A percentile compares a stretch with the other conserved stretches of the same genome.
Conservation (phyloP, 2,888 invertebrate species). For the Trachelus stipa region DNA sequence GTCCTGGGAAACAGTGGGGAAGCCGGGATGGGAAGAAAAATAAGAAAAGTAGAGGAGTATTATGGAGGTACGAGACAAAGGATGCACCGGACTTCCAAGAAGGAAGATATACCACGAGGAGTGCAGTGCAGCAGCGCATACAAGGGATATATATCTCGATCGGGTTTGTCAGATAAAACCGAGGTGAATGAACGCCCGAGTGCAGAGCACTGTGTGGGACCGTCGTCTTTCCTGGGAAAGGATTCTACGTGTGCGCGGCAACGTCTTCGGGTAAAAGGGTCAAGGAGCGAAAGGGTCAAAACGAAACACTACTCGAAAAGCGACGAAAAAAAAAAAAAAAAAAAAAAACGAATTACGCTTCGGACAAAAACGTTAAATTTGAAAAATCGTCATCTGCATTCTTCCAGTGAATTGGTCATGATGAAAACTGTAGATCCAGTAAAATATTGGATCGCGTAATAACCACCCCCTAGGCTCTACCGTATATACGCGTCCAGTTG, state of each 20-base stretch:
- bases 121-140: not conserved
- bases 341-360: not conserved
- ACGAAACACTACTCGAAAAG: not conserved
- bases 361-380: not conserved
- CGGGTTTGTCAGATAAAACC: constrained; percentile 1
- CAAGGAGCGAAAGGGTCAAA: not conserved
- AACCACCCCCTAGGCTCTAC: not conserved
- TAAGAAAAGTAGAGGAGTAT: not conserved
- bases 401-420: not conserved
- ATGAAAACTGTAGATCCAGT: not conserved
- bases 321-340: not conserved
- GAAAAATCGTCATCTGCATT: not conserved
- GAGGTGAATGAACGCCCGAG: not conserved
- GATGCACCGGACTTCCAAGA: not conserved
- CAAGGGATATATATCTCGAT: constrained; percentile 2
- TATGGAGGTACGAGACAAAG: not conserved
- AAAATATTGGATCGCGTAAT: not conserved
- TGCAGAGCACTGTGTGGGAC: not conserved
- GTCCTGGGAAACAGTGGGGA: not conserved
- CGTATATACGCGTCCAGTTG: not conserved
- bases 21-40: not conserved
- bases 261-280: not conserved
- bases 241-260: constrained; percentile 10
- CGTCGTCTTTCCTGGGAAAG: constrained; percentile 25
- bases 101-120: not conserved